Base-by-base conservation (phyloP, 2,888 invertebrate species). In the Caradrina clavipalpis region DNA sequence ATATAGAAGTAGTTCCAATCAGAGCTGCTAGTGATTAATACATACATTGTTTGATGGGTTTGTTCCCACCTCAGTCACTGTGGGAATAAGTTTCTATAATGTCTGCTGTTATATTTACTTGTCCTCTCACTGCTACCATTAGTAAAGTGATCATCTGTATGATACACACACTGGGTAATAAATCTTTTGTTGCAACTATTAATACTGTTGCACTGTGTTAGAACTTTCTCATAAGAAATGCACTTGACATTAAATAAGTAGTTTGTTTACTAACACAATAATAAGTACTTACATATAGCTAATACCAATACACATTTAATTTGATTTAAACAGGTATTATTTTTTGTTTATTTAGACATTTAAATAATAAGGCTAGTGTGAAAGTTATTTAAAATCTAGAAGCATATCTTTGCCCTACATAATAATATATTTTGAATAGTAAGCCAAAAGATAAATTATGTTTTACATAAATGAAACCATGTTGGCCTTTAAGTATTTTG, bases 81-180 rank as follows among this genome's bases (percentile, higher is more conserved):
- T 79, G 77, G 50, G 77, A 78, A 78, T 21, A 7, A 45, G 42
- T 76, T 59, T 76, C 67, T 77, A 50, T 57, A 53, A 60, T 26
- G 22, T 68, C 21, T 50, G 17, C 22, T 55, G 50, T 22, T 62
- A 55, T 45, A 68, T 50, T 35, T 21, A n/a, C 45, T 31, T 69
- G 61, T 65, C 58, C 55, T 50, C 39, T 42, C 51, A 21, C 50
- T 58, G 31, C 5, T 54, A 55, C 51, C 17, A 59, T 55, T 69
- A 78, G 53, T 63, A 42, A 69, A 69, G 45, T 63, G 11, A 56
- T 53, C 15, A 61, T 62, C n/a, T 63, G 3, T 21, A 11, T 57
- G 31, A 73, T 51, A 22, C 4, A 42, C 8, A 13, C 47, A 39
- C 39, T 45, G 1, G 45, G 17, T 47, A 62, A 59, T 59, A 31